A percentile compares a stretch with the other conserved stretches of the same genome.
phyloP scores from a whole-genome alignment of 2,797 vertebrate genomes.

The Phoebastria nigripes region DNA sequence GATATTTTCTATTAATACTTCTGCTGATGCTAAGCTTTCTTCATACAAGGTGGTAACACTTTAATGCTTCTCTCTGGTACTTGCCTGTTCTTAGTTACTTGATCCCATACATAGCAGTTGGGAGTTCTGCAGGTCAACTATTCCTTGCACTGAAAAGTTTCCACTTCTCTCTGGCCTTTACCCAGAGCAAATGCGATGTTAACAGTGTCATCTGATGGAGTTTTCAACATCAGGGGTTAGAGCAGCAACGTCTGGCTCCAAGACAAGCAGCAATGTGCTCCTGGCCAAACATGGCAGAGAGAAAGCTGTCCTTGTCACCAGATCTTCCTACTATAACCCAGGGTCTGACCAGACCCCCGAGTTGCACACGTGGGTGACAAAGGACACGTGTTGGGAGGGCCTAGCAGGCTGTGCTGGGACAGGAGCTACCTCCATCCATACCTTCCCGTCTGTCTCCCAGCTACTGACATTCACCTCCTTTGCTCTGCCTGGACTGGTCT shows the following conservation, averaged over 20 bases:
- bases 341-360: neutral
- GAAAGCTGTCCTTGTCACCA: neutral
- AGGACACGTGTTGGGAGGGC: neutral
- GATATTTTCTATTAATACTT: neutral
- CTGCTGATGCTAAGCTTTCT: neutral
- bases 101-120: neutral
- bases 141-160: neutral
- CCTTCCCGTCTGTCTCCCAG: neutral
- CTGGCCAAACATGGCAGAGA: neutral
- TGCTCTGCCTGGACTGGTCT: neutral
- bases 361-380: neutral
- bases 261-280: neutral
- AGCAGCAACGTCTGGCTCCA: neutral
- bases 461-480: neutral
- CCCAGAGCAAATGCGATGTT: neutral
- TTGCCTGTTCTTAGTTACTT: neutral
- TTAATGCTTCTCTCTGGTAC: neutral
- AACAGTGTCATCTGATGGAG: neutral
- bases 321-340: neutral
- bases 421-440: neutral
- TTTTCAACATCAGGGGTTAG: neutral
- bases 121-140: neutral
- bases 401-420: neutral
- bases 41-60: fast-evolving
- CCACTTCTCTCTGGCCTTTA: neutral